These are phyloP conservation scores for Peromyscus californicus DNA, from an alignment of 2,113 vertebrate species.

Conservation along the genomic window DNA sequence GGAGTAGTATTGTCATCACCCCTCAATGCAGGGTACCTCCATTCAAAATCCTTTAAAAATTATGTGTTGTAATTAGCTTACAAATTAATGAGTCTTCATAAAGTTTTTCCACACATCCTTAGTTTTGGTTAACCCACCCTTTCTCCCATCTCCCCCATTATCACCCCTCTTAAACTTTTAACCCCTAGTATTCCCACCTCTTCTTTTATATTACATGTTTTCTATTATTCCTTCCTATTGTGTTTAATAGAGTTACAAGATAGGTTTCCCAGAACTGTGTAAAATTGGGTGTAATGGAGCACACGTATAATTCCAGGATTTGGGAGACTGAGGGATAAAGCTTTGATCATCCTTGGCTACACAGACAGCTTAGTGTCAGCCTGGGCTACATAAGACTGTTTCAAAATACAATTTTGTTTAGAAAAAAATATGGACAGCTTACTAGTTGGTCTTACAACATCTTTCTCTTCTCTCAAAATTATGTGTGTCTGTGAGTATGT, in stretches of 20 bases:
- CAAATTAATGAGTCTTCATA: neutral
- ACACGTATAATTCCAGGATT: neutral
- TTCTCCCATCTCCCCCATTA: neutral
- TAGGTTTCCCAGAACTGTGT: neutral
- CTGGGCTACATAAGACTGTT: neutral
- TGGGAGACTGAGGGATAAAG: neutral
- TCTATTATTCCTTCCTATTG: neutral
- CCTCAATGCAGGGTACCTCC: neutral
- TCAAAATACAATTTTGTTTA: neutral
- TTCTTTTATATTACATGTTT: neutral
- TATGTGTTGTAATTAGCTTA: neutral
- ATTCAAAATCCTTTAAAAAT: neutral
- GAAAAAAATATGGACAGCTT: neutral
- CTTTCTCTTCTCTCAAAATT: neutral
- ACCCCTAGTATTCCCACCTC: neutral
- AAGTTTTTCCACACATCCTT: neutral
- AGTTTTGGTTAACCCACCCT: neutral
- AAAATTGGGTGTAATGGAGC: neutral
- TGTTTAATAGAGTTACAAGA: neutral
- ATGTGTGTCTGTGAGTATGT: neutral
- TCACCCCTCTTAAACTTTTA: neutral
- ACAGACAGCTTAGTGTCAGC: neutral
- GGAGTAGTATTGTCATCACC: neutral
- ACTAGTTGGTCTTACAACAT: neutral
- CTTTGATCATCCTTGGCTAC: no score